phyloP scores from a whole-genome alignment of 2,113 vertebrate genomes.

The Aegotheles bennettii region DNA sequence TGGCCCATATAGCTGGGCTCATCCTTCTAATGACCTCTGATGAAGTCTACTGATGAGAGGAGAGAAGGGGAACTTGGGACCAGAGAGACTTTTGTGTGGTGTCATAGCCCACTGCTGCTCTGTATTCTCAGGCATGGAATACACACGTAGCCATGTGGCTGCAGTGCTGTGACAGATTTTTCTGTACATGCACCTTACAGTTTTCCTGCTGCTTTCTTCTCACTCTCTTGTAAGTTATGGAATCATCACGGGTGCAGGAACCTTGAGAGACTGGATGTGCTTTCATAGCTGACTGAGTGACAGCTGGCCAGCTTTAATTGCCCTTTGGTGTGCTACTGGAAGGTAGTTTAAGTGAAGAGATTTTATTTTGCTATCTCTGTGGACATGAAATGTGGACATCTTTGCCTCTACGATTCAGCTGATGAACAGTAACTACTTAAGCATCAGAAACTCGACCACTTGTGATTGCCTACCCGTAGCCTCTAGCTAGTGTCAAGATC shows the following conservation, averaged over 20 bases:
- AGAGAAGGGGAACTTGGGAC: neutral
- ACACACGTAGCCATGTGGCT: neutral
- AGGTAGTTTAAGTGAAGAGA: neutral
- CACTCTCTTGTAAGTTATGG: neutral
- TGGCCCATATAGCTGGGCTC: neutral
- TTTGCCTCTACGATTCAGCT: neutral
- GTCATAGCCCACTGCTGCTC: neutral
- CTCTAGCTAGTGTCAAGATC: neutral
- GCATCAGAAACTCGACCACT: neutral
- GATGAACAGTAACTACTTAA: slow-evolving; percentile 15
- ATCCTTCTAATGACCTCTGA: neutral
- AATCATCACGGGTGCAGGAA: neutral
- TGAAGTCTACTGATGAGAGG: neutral
- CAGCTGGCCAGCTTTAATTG: slow-evolving; percentile 29
- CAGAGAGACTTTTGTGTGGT: neutral
- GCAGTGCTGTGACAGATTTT: neutral
- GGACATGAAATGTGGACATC: neutral
- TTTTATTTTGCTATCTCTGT: neutral
- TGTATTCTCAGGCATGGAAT: neutral
- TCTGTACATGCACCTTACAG: neutral
- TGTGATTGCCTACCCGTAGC: neutral
- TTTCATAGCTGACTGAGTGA: slow-evolving; percentile 22
- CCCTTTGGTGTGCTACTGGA: neutral
- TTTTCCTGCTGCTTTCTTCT: neutral
- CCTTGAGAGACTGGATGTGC: neutral